phyloP scores from a whole-genome alignment of 2,888 invertebrate species.

The Fragum fragum region DNA sequence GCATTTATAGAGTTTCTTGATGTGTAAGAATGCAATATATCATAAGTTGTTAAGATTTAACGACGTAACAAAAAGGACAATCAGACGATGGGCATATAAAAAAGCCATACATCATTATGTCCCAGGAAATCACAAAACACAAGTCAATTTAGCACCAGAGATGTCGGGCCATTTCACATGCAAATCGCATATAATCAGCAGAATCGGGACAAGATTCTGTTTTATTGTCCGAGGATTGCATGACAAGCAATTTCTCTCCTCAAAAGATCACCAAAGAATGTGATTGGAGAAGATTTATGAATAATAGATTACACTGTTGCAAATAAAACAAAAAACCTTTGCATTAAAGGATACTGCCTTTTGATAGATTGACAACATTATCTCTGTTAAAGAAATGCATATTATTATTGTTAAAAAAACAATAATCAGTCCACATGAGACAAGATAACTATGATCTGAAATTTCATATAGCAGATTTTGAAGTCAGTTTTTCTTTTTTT shows the following conservation, averaged over 20 bases:
- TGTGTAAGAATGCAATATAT: conserved; percentile 3
- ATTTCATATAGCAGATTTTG: no score
- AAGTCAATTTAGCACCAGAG: conserved; percentile 24
- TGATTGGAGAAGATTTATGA: conserved; percentile 15
- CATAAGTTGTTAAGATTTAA: conserved; percentile 6
- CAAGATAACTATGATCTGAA: no score
- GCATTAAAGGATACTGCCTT: no score
- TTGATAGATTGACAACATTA: no score
- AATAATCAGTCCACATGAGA: no score
- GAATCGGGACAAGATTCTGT: conserved; percentile 6
- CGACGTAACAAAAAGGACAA: conserved; percentile 10
- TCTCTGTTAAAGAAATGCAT: no score
- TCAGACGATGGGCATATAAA: conserved; percentile 20
- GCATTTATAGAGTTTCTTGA: neutral
- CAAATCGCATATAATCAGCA: conserved; percentile 21
- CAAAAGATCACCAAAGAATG: conserved; percentile 21
- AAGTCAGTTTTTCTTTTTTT: no score
- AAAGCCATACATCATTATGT: conserved; percentile 22
- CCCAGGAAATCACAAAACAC: neutral
- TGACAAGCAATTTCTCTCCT: conserved; percentile 19
- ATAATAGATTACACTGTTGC: conserved; percentile 3
- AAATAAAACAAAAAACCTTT: neutral
- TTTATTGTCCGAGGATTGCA: conserved; percentile 18
- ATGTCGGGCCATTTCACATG: conserved; percentile 21
- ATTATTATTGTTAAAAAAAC: no score